Percentiles rank a stretch among this genome's conserved stretches.
phyloP scores from a whole-genome alignment of 2,113 vertebrate genomes.

The Neomonachus schauinslandi region DNA sequence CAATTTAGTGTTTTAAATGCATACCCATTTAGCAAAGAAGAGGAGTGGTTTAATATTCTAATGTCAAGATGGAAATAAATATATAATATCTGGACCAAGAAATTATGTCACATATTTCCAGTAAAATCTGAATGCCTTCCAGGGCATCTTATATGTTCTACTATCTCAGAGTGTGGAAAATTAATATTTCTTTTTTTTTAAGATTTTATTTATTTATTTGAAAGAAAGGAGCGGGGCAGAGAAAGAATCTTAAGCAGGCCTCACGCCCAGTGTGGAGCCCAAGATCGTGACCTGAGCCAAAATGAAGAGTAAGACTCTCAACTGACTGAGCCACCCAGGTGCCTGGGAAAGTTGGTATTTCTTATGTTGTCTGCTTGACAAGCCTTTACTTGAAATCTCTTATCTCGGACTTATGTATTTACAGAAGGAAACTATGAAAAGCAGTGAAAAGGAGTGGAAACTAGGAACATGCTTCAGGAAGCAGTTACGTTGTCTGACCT shows the following conservation, averaged over 20 bases:
- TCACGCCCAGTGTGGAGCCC: neutral
- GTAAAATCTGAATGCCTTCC: neutral
- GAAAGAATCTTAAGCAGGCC: neutral
- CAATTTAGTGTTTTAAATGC: slow-evolving; percentile 58
- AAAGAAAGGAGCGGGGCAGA: neutral
- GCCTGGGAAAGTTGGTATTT: neutral
- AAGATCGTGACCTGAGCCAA: neutral
- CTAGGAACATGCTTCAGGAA: accelerated
- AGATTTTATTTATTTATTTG: neutral
- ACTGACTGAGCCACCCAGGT: neutral
- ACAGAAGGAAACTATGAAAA: neutral
- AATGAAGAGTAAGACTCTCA: neutral
- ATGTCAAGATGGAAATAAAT: neutral
- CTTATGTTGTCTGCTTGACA: neutral
- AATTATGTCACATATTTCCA: neutral
- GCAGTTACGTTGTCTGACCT: accelerated
- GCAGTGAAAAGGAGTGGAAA: neutral
- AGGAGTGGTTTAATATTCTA: slow-evolving; percentile 6
- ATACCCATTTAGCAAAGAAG: slow-evolving; percentile 58
- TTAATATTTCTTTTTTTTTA: neutral
- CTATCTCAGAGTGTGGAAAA: neutral
- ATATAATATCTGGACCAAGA: neutral
- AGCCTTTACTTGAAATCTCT: neutral
- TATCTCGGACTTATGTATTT: neutral
- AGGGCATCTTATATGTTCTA: neutral